Base-by-base conservation (phyloP, 1,140 invertebrate genomes). In the Cardiocondyla obscurior region DNA sequence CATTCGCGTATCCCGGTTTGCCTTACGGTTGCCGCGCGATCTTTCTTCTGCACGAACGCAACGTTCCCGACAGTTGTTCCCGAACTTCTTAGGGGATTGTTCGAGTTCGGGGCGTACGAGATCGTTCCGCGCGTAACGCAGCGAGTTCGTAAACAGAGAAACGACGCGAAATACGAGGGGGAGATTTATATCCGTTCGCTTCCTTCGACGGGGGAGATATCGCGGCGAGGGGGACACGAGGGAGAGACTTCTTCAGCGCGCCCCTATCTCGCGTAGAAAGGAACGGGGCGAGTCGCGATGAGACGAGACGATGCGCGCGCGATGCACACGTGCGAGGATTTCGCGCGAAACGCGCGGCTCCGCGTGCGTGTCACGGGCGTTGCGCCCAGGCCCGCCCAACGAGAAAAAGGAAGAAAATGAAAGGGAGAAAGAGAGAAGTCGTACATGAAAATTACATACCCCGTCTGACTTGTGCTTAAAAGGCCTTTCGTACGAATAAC, bases 391-490 rank as follows among this genome's bases (percentile, higher is more conserved):
- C 64, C 64, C 81, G 19, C 19, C 69, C 67, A 70, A 84, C 70
- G 69, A 46, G 33, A 76, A 81, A 85, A 77, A 28, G 55, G 36
- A 60, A 6, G 36, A 44, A 10, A 25, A 49, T 28, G 39, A 36
- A 36, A 57, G 16, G 30, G 55, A 55, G 82, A 46, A 60, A 55
- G 55, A 67, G 55, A 83, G 84, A n/a, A 88, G 53, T 85, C 86
- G 81, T 88, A 88, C 84, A 88, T 88, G 86, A 88, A 88, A 88
- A 88, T 88, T 88, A 88, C 86, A 88, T 88, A 85, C 84, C 69
- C 69, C 22, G 51, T 85, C 79, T 69, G 87, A 85, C 83, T 84
- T 85, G 79, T 65, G 84, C 83, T 88, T 88, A 88, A 88, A 85
- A 85, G 86, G 77, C 74, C 69, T 83, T 81, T 83, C 84, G 83